A percentile compares a stretch with the other conserved stretches of the same genome.
phyloP scores from a whole-genome alignment of 2,113 vertebrate genomes.

The Enhydra lutris region DNA sequence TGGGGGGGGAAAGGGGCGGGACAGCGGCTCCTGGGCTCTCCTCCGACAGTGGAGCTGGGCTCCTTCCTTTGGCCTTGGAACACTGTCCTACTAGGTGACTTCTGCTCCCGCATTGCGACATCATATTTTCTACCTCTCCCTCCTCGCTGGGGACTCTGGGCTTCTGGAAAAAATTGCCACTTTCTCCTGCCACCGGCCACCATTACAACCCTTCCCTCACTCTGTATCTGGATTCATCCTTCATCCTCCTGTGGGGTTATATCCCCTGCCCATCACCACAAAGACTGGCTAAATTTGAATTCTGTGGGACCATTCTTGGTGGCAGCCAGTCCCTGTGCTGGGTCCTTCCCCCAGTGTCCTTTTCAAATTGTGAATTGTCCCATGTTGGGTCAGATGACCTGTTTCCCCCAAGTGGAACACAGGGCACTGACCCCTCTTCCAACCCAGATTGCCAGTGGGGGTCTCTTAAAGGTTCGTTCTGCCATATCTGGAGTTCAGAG shows the following conservation, averaged over 20 bases:
- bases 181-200: not conserved
- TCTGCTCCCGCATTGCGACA: not conserved
- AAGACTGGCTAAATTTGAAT: not conserved
- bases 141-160: not conserved
- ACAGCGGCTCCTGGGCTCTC: not conserved
- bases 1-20: not conserved
- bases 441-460: not conserved
- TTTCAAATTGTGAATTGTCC: not conserved
- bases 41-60: not conserved
- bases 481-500: not conserved
- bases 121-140: not conserved
- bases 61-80: not conserved
- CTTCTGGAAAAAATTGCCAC: slow-evolving; percentile 6
- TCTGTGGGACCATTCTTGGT: not conserved
- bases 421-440: not conserved
- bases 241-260: not conserved
- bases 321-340: not conserved
- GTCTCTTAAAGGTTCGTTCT: not conserved
- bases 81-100: not conserved
- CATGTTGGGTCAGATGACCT: not conserved
- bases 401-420: not conserved
- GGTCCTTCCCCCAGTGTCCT: not conserved
- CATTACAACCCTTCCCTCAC: not conserved
- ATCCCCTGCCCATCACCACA: not conserved
- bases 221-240: not conserved